Evolutionary conservation across 2,888 invertebrate species (phyloP).

Genomic region (Apocheima hispidaria): DNA sequence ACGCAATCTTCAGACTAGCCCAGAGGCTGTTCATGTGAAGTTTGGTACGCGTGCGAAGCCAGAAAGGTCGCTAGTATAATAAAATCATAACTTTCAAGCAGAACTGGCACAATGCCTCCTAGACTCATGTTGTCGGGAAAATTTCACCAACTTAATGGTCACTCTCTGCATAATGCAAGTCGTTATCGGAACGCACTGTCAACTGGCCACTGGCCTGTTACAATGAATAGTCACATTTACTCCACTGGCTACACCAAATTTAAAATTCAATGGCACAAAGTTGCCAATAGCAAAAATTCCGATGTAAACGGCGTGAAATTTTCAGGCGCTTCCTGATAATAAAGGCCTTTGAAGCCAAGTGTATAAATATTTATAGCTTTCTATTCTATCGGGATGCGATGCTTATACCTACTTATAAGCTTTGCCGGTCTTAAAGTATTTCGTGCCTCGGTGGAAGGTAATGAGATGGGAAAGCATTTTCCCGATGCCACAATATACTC

Average conservation of each 20-base stretch:
- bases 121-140: constrained; percentile 35
- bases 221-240: constrained; percentile 58
- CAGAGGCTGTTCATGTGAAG: too few species aligned
- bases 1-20: too few species aligned
- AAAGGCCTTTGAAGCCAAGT: constrained; percentile 26
- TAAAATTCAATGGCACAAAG: constrained; percentile 47
- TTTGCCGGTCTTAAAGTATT: constrained; percentile 20
- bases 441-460: constrained; percentile 19
- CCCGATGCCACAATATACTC: constrained; percentile 5
- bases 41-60: too few species aligned
- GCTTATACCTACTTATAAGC: constrained; percentile 21
- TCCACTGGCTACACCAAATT: constrained; percentile 49
- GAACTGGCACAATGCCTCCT: background rate
- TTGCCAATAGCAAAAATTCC: constrained; percentile 35
- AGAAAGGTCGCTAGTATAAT: too few species aligned
- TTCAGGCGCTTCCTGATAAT: constrained; percentile 19
- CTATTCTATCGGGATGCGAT: constrained; percentile 24
- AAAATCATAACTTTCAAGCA: constrained; percentile 3
- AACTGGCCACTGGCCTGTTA: constrained; percentile 48
- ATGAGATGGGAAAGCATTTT: constrained; percentile 23
- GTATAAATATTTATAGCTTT: constrained; percentile 30
- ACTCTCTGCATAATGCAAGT: constrained; percentile 55
- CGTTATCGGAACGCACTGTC: constrained; percentile 49
- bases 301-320: constrained; percentile 21
- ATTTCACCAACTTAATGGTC: constrained; percentile 39